These are phyloP conservation scores for Pipistrellus pygmaeus DNA, from an alignment of 2,797 vertebrate species.

Conservation along the genomic window DNA sequence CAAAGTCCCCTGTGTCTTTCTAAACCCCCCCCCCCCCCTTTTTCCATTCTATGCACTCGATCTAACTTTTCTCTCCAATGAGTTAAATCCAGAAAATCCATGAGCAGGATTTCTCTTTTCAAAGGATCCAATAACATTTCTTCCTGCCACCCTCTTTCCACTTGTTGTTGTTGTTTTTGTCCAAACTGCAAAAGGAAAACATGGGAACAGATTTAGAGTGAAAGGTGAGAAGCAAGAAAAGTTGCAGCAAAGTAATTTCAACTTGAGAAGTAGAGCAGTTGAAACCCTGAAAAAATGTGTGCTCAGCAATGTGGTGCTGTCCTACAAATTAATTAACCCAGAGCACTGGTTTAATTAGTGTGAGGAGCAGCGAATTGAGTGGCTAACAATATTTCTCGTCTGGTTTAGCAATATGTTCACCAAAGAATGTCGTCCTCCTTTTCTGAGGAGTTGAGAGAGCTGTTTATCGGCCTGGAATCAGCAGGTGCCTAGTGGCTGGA, in stretches of 20 bases:
- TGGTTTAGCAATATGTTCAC: conserved; percentile 81
- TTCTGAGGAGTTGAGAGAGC: background rate
- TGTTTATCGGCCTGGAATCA: background rate
- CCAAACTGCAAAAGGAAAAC: conserved; percentile 70
- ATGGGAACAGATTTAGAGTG: conserved; percentile 63
- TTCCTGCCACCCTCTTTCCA: background rate
- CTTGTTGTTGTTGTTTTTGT: too few species aligned
- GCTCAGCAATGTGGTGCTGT: conserved; percentile 69
- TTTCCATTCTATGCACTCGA: background rate
- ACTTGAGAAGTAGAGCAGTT: conserved; percentile 76
- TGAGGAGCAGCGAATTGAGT: conserved; percentile 81
- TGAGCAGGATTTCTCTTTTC: conserved; percentile 74
- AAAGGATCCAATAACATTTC: conserved; percentile 75
- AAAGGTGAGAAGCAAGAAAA: conserved; percentile 74
- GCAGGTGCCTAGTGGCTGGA: background rate
- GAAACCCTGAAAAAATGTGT: conserved; percentile 74
- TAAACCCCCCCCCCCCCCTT: background rate
- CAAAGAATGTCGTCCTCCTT: conserved; percentile 65
- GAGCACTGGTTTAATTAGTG: conserved; percentile 85
- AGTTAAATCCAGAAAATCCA: conserved; percentile 76
- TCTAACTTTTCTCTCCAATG: conserved; percentile 66
- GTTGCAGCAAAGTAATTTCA: conserved; percentile 78
- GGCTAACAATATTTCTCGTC: conserved; percentile 81
- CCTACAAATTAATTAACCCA: conserved; percentile 85
- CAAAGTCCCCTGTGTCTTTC: background rate